These are phyloP conservation scores for Coluber constrictor DNA, from an alignment of 2,797 vertebrate genomes.

Conservation along the genomic window DNA sequence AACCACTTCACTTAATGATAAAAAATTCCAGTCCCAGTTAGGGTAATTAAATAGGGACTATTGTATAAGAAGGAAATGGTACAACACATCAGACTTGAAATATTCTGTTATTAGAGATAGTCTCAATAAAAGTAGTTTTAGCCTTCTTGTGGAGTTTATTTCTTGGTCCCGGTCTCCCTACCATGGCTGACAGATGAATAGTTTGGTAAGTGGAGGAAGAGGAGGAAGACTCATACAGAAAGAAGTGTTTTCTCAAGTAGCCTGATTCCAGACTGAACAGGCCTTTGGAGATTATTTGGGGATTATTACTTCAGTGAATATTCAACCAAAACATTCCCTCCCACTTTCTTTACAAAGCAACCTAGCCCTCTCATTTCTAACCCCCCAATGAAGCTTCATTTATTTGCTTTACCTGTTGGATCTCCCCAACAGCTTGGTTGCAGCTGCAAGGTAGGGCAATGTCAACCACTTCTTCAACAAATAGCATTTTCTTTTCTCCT, in stretches of 20 bases:
- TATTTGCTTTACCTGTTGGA: not conserved
- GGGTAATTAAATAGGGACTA: not conserved
- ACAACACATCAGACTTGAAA: not conserved
- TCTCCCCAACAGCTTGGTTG: not conserved
- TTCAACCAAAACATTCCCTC: not conserved
- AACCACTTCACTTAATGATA: not conserved
- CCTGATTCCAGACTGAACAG: not conserved
- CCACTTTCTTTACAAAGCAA: not conserved
- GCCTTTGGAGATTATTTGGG: not conserved
- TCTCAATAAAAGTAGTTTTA: not conserved
- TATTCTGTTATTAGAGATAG: not conserved
- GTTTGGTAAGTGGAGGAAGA: not conserved
- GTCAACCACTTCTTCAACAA: not conserved
- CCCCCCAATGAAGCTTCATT: not conserved
- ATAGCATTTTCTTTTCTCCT: not conserved
- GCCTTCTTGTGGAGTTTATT: not conserved
- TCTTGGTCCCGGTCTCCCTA: not conserved
- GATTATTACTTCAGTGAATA: not conserved
- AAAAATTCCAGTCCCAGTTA: not conserved
- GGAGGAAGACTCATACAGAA: not conserved
- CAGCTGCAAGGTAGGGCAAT: not conserved
- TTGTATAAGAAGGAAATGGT: not conserved
- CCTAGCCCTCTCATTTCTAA: not conserved
- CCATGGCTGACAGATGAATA: not conserved
- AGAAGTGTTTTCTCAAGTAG: not conserved